phyloP scores from a whole-genome alignment of 2,113 vertebrate species.

The Galeopterus variegatus region DNA sequence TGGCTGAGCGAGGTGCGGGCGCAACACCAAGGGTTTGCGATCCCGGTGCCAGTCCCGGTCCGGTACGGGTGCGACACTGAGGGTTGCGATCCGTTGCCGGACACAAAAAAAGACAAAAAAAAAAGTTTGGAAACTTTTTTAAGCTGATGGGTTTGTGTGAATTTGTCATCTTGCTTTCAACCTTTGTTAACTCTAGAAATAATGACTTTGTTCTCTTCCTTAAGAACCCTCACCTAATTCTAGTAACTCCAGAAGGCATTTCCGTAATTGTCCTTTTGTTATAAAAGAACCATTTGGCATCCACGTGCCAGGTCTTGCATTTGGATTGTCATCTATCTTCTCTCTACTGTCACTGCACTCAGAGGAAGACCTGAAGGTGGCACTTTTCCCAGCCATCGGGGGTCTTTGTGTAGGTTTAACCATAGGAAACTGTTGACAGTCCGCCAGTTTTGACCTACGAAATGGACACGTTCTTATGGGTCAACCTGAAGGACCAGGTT shows the following conservation, averaged over 20 bases:
- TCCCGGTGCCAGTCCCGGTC: too few relatives aligned
- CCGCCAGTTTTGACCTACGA: neutral
- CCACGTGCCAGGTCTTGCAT: neutral
- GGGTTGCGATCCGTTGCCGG: too few relatives aligned
- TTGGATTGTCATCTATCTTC: neutral
- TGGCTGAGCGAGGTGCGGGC: too few relatives aligned
- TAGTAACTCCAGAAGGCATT: neutral
- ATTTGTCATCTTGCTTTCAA: slow-evolving; percentile 16
- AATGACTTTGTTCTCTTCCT: neutral
- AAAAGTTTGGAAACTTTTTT: neutral
- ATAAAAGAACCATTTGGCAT: neutral
- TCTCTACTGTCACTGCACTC: neutral
- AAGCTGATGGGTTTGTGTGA: neutral
- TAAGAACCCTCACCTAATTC: neutral
- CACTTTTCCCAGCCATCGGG: neutral
- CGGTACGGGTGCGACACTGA: too few relatives aligned
- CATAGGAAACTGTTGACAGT: neutral
- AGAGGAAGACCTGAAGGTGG: neutral
- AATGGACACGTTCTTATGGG: neutral
- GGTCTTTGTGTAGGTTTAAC: neutral
- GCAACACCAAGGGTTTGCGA: too few relatives aligned
- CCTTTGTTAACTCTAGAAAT: neutral
- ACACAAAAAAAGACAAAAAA: too few relatives aligned
- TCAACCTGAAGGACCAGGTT: neutral
- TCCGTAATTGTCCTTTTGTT: neutral